phyloP scores from a whole-genome alignment of 2,888 invertebrate genomes.

The Cephus sareptanus region DNA sequence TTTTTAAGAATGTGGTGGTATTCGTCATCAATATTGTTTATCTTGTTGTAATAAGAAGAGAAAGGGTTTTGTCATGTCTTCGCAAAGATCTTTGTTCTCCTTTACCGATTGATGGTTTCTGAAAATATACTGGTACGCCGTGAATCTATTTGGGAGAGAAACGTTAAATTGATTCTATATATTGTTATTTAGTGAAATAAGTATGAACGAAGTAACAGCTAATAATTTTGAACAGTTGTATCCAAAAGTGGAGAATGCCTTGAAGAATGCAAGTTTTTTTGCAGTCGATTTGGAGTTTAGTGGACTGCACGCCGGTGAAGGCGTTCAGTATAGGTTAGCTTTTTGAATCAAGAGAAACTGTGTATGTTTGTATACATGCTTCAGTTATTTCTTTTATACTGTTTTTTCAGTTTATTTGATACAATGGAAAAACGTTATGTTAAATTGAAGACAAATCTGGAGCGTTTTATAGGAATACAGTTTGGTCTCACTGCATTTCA shows the following conservation, averaged over 20 bases:
- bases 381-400: constrained; percentile 12
- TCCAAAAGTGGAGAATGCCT: constrained; percentile 69
- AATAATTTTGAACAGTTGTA: constrained; percentile 72
- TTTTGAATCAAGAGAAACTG: constrained; percentile 5
- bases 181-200: background rate
- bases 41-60: too few relatives aligned
- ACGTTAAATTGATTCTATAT: too few relatives aligned
- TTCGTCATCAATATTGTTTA: background rate
- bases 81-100: too few relatives aligned
- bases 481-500: constrained; percentile 77
- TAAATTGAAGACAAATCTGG: constrained; percentile 67
- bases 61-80: too few relatives aligned
- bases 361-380: background rate
- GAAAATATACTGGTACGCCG: too few relatives aligned
- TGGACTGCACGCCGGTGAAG: constrained; percentile 67
- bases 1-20: background rate
- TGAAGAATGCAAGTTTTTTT: constrained; percentile 73
- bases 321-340: constrained; percentile 69
- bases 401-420: constrained; percentile 72
- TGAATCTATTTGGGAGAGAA: too few relatives aligned
- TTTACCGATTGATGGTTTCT: too few relatives aligned
- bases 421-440: constrained; percentile 68
- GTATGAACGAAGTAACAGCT: constrained; percentile 73
- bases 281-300: constrained; percentile 83
- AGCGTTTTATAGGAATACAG: constrained; percentile 74